phyloP scores from a whole-genome alignment of 2,797 vertebrate species.

The Myiotriccus ornatus region DNA sequence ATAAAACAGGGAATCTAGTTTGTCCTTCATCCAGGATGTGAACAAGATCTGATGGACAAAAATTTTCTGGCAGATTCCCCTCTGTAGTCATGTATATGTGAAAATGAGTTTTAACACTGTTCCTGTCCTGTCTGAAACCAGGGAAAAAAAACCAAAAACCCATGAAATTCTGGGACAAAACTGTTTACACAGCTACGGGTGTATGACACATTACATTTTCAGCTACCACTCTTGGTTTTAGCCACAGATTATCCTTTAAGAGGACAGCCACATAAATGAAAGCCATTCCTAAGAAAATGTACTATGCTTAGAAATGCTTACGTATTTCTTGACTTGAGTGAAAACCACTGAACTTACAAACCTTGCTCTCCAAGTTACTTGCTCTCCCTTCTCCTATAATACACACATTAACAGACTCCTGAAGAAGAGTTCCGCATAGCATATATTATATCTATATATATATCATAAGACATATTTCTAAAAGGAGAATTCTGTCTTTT shows the following conservation, averaged over 20 bases:
- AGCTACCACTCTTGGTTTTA: not conserved
- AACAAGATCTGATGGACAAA: not conserved
- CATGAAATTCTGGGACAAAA: not conserved
- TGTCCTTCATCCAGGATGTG: not conserved
- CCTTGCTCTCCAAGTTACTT: not conserved
- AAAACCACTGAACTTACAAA: not conserved
- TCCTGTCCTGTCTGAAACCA: not conserved
- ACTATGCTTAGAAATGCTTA: not conserved
- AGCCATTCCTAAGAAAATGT: not conserved
- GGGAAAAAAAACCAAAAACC: not conserved
- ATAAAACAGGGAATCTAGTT: not conserved
- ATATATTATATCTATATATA: not conserved
- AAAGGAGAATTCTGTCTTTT: not conserved
- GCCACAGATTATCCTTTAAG: not conserved
- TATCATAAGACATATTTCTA: not conserved
- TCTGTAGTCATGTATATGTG: not conserved
- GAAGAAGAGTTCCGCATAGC: not conserved
- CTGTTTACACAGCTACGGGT: rapidly evolving
- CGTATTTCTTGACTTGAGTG: not conserved
- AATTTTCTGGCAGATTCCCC: not conserved
- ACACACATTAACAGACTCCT: not conserved
- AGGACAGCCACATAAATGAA: not conserved
- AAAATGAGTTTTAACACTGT: not conserved
- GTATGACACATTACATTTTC: not conserved
- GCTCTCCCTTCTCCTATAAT: not conserved